A percentile compares a stretch with the other conserved stretches of the same genome.
Conservation (phyloP, 2,113 vertebrate genomes). For the Protomyctophum bolini region DNA sequence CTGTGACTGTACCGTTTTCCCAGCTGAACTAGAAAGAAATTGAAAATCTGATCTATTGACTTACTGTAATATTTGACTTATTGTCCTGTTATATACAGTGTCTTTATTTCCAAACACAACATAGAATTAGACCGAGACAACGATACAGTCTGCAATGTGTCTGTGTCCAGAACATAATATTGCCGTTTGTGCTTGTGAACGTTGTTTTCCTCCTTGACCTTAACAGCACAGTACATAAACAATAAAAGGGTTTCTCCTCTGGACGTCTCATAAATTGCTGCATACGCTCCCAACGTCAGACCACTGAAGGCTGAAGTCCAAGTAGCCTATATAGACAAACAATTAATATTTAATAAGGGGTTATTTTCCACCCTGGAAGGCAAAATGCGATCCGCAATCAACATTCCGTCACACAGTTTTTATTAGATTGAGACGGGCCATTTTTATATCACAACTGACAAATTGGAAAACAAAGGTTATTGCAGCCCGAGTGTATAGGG, state of each 20-base stretch:
- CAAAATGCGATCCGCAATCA: constrained; percentile 50
- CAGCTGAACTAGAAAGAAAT: no score
- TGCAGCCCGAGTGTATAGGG: constrained; percentile 18
- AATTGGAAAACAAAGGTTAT: constrained; percentile 52
- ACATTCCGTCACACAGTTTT: constrained; percentile 15
- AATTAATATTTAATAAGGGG: constrained; percentile 62
- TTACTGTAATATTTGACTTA: neutral
- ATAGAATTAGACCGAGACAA: no score
- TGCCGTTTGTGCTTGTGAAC: neutral
- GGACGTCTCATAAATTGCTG: neutral
- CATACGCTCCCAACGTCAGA: neutral
- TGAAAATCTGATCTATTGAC: neutral
- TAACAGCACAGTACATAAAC: neutral
- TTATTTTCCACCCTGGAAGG: constrained; percentile 39
- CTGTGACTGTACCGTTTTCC: no score
- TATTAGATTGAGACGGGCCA: constrained; percentile 40
- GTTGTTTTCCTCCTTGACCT: no score
- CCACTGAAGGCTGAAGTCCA: constrained; percentile 13
- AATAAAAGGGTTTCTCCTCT: constrained; percentile 1
- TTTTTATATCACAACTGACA: constrained; percentile 39
- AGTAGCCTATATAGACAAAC: constrained; percentile 20
- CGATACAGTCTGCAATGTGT: no score
- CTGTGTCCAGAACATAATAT: no score
- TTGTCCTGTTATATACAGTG: no score
- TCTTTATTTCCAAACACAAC: no score